Base-by-base conservation (phyloP, 2,113 vertebrate species). In the Etheostoma spectabile region DNA sequence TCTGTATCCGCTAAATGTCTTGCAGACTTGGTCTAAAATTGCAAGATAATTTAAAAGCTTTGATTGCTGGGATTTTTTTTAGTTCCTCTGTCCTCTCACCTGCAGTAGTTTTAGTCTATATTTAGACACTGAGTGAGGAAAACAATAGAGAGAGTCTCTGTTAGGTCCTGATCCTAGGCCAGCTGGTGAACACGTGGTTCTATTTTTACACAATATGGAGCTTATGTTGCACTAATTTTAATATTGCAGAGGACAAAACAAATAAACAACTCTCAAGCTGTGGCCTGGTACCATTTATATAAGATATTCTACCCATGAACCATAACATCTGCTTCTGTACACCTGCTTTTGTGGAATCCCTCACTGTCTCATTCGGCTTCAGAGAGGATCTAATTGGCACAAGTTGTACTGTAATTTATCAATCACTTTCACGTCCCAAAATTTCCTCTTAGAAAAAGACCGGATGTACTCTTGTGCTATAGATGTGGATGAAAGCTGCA, bases 121-220 rank as follows among this genome's bases (percentile, higher is more conserved):
- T 91, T 91, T 92, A 88, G 75, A 84, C 56, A 18, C 24, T 38
- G 66, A 76, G 15, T 64, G 51, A 70, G 2, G 18, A 57, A 66
- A 68, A 46, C 66, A 66, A 56, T 19, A 42, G 80, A 33, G 13
- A 57, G 35, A 78, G 53, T 57, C 63, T 80, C 72, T 38, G 69
- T 73, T 49, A 77, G 85, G 85, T 84, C 89, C 70, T 64, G 67
- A 75, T 86, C 86, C 67, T 13, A 16, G 81, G 57, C 62, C 86
- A 77, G 73, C 79, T 83, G 86, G 77, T 78, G 76, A 86, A 77
- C 24, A 51, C 51, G 69, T 79, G 65, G 7, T 76, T 79, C 80
- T 88, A 90, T 87, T 91, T 91, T 90, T 87, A 86, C 52, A 45
- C 70, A 80, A 61, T 15, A 76, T 74, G 22, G 63, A 79, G 71